These are phyloP conservation scores for Syngnathus scovelli DNA, from an alignment of 2,113 vertebrate species.

Conservation along the genomic window DNA sequence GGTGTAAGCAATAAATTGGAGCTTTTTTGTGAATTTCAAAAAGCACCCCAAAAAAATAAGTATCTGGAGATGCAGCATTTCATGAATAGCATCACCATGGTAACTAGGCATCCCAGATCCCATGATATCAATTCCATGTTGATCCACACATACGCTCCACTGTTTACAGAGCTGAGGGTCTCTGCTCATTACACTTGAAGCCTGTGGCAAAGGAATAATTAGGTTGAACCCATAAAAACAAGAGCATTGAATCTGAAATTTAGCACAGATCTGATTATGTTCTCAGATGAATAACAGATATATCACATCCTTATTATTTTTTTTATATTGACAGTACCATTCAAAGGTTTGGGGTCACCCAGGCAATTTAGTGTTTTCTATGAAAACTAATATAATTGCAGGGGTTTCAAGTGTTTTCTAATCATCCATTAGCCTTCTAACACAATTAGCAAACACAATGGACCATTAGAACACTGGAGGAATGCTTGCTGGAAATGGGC, in stretches of 20 bases:
- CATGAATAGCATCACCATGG: conserved; percentile 39
- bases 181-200: conserved; percentile 56
- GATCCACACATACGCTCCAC: conserved; percentile 10
- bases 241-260: neutral
- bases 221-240: conserved; percentile 37
- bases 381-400: too few relatives aligned
- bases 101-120: conserved; percentile 34
- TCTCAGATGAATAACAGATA: neutral
- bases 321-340: too few relatives aligned
- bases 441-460: too few relatives aligned
- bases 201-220: conserved; percentile 48
- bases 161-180: conserved; percentile 41
- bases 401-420: too few relatives aligned
- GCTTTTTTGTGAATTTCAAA: neutral
- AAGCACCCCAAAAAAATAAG: neutral
- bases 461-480: too few relatives aligned
- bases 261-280: neutral
- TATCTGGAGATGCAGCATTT: conserved; percentile 8
- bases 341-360: too few relatives aligned
- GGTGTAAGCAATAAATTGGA: neutral
- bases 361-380: too few relatives aligned
- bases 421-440: too few relatives aligned
- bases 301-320: neutral
- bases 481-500: too few relatives aligned
- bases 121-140: conserved; percentile 26